Conservation (phyloP, 2,797 vertebrate genomes). For the Momotus momota region DNA sequence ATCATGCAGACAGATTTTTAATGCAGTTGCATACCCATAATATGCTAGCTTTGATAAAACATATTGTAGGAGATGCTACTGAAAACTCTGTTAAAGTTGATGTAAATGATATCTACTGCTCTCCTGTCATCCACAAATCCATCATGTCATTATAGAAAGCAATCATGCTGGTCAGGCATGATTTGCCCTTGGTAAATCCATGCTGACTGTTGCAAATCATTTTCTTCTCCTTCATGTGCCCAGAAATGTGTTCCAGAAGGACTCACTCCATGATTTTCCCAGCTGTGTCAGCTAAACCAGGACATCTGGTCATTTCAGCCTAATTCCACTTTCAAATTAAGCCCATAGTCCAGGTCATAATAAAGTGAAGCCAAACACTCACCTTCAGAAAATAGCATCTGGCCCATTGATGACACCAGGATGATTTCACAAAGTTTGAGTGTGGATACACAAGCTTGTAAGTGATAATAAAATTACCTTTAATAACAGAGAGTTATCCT, state of each 20-base stretch:
- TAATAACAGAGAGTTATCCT: background rate
- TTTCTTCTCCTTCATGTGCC: slow-evolving; percentile 34
- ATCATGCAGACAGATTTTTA: background rate
- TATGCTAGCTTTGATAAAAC: background rate
- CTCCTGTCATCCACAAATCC: background rate
- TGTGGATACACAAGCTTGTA: background rate
- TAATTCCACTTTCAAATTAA: slow-evolving; percentile 62
- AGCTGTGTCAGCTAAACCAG: slow-evolving; percentile 57
- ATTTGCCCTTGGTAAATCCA: slow-evolving; percentile 56
- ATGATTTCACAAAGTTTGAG: background rate
- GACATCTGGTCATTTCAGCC: slow-evolving; percentile 59
- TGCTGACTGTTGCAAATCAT: slow-evolving; percentile 33
- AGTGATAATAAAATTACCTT: background rate
- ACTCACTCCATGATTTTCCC: slow-evolving; percentile 50
- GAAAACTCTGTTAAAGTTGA: background rate
- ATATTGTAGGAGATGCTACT: background rate
- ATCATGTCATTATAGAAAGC: slow-evolving; percentile 34
- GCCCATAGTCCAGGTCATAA: background rate
- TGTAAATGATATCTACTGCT: background rate
- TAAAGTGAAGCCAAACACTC: slow-evolving; percentile 18
- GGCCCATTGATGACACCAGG: background rate
- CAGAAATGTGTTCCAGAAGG: slow-evolving; percentile 43
- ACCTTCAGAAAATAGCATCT: slow-evolving; percentile 37
- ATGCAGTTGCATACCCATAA: background rate
- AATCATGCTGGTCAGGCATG: slow-evolving; percentile 18